Evolutionary conservation across 2,888 invertebrate species (phyloP), one percentile per base, ranked within the genome.

Genomic region (Dinocampus coccinellae): DNA sequence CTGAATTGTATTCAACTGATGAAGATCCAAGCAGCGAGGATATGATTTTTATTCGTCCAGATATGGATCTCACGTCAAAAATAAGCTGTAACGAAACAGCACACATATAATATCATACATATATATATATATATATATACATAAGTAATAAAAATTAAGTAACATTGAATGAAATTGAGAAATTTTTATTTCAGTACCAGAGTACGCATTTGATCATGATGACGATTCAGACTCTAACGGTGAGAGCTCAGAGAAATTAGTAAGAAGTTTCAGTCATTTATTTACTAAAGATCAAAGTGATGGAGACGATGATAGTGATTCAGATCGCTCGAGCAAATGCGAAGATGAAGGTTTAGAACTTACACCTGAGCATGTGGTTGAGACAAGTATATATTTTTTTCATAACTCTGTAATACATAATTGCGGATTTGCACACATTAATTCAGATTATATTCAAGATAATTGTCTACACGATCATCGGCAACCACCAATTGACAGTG

Each of bases 221-320:
- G 88, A 92, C 70, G 93, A 93, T 74, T 92, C 93, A 0, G 94
- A 94, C 82, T 93, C 93, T 0, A 94, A 94, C 77, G 84, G 84
- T 10, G 94, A 94, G 78, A 91, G 91, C 0, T 91, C 92, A 88
- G 93, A 93, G 78, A 93, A 93, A 82, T 86, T 94, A 57, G 91
- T 92, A 0, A 91, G 91, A 63, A 93, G 93, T n/a, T 92, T 94
- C 75, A 92, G 92, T 16, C 93, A 94, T 88, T 87, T 95, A 72
- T 94, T 95, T 87, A 93, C 93, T 53, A 88, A 89, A 69, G 91
- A 91, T 70, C 91, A 91, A 67, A 92, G 91, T 76, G 92, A 91
- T 53, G 89, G 89, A 71, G 88, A 86, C 13, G 89, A 88, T 66
- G 88, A 85, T 13, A 89, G 88, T 65, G 89, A 89, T 74, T 88